Conservation (phyloP, 1,140 invertebrate genomes). For the Plectus sambesii region DNA sequence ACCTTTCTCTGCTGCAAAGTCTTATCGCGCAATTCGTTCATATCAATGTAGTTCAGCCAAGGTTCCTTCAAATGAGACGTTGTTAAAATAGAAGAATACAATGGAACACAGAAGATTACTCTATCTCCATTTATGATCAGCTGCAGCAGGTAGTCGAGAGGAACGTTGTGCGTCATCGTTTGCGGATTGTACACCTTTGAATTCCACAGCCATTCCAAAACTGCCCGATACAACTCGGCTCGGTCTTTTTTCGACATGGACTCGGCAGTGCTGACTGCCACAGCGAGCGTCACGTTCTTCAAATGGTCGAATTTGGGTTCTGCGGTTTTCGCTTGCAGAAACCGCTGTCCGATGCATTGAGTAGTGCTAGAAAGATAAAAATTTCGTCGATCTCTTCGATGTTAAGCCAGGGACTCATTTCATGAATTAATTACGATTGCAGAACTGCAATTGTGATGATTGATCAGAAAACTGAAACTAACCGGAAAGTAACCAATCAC, state of each 20-base stretch:
- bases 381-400: no score
- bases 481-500: no score
- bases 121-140: conserved; percentile 22
- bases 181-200: conserved; percentile 13
- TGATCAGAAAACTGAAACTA: no score
- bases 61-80: no score
- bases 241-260: background rate
- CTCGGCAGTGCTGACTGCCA: conserved; percentile 9
- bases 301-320: conserved; percentile 20
- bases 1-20: conserved; percentile 8
- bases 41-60: conserved; percentile 27
- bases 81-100: conserved; percentile 18
- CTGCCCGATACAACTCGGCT: conserved; percentile 17
- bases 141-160: conserved; percentile 26
- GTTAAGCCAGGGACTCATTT: no score
- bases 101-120: conserved; percentile 7
- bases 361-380: no score
- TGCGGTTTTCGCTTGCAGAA: conserved; percentile 8
- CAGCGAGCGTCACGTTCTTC: conserved; percentile 1
- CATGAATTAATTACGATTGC: no score
- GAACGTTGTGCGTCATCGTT: conserved; percentile 8
- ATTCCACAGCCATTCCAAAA: conserved; percentile 20
- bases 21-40: conserved; percentile 6
- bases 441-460: no score
- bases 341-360: conserved; percentile 21